A percentile compares a stretch with the other conserved stretches of the same genome.
Conservation (phyloP, 2,113 vertebrate species). For the Microtus oregoni region DNA sequence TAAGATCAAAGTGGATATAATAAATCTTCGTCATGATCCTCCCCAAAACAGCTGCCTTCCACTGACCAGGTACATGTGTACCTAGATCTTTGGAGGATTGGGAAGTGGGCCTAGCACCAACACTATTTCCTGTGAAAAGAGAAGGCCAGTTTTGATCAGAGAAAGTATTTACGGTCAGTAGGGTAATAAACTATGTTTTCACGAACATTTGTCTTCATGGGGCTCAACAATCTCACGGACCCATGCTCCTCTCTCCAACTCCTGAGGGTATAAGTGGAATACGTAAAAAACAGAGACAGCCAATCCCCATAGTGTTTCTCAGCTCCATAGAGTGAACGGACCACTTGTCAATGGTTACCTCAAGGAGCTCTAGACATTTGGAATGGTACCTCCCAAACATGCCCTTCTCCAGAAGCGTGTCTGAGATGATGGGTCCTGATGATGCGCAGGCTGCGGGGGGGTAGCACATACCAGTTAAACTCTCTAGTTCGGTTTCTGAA, state of each 20-base stretch:
- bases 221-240: background rate
- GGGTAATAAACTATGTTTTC: background rate
- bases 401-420: background rate
- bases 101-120: background rate
- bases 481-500: background rate
- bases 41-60: background rate
- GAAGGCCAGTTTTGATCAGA: background rate
- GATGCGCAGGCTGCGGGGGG: background rate
- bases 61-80: background rate
- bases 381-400: background rate
- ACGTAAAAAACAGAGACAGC: background rate
- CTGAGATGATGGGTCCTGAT: background rate
- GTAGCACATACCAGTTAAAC: background rate
- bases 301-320: background rate
- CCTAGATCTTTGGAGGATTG: background rate
- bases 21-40: background rate
- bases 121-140: background rate
- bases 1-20: background rate
- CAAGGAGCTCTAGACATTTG: background rate
- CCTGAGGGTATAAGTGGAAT: background rate
- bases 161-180: background rate
- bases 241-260: background rate
- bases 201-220: background rate
- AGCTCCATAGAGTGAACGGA: background rate
- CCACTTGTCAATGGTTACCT: background rate